Base-by-base conservation (phyloP, 2,797 vertebrate genomes). In the Triplophysa bombifrons region DNA sequence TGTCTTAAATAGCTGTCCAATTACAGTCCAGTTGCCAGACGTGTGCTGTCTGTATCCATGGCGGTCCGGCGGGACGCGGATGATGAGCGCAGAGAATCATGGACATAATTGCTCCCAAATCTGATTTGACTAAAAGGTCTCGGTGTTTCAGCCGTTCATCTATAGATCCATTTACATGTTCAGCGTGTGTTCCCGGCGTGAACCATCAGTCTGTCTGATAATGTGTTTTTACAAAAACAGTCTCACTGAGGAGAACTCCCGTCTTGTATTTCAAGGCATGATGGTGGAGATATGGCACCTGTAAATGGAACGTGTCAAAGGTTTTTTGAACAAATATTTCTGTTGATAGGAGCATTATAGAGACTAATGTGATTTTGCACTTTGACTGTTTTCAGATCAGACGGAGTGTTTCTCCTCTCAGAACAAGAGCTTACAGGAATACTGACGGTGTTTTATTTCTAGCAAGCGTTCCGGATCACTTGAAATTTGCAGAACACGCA, bases 91-190 rank as follows among this genome's bases (percentile, higher is more conserved):
- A 50, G 72, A 60, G 77, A 76, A 69, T 82, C 83, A 80, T 73
- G 65, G 61, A 38, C 25, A 3, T 80, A 81, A 85, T 82, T 72
- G 80, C 74, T 50, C 30, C 69, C 56, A 76, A 88, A 87, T 86
- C 80, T 74, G 79, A 86, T 86, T 88, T 84, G 82, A 82, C 83
- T 86, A 83, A 87, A 88, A 85, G 83, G 80, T 76, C 76, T 84
- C 80, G 76, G 71, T 76, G 51, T 70, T 70, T 82, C 34, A 38
- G 34, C 68, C 70, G 74, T 83, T 72, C 63, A 75, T 78, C 80
- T 83, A n/a, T 14, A 58, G 80, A 66, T 63, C 74, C 74, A 55
- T 78, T 78, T 72, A 20, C 71, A 70, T 27, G 68, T 61, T 41
- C 34, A 63, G 9, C 69, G 30, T 72, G 34, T 56, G 65, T 78